Conservation (phyloP, 2,888 invertebrate genomes). For the Lamellibrachia columna region DNA sequence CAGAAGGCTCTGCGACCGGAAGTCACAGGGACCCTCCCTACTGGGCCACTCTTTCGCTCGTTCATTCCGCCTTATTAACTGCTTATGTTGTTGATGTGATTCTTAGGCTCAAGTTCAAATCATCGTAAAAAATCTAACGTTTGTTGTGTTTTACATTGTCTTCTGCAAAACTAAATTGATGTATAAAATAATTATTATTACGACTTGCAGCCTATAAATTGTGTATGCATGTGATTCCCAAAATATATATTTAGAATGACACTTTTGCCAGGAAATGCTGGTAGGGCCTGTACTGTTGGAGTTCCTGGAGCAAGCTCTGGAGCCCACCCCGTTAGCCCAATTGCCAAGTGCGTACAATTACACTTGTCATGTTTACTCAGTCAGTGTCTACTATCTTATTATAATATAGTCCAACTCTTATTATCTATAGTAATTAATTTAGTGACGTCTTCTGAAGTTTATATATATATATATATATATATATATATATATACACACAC, state of each 20-base stretch:
- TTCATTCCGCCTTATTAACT: too few species aligned
- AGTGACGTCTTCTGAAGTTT: too few species aligned
- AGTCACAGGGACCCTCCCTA: too few species aligned
- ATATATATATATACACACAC: too few species aligned
- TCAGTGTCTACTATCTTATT: neutral
- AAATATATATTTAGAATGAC: neutral
- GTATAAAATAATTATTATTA: neutral
- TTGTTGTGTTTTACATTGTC: too few species aligned
- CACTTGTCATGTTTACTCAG: neutral
- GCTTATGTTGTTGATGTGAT: neutral
- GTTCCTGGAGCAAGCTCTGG: conserved; percentile 95
- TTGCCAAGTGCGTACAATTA: neutral
- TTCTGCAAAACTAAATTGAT: too few species aligned
- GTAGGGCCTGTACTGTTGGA: conserved; percentile 96
- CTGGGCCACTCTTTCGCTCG: too few species aligned
- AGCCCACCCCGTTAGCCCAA: conserved; percentile 80
- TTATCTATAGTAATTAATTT: neutral
- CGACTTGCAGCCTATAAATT: neutral
- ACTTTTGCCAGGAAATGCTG: conserved; percentile 78
- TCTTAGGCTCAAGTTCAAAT: neutral
- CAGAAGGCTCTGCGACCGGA: too few species aligned
- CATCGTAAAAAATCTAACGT: neutral
- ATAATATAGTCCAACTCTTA: neutral
- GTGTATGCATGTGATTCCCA: neutral
- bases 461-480: too few species aligned